Evolutionary conservation across 1,140 invertebrate species (phyloP).

Genomic region (Patella vulgata): DNA sequence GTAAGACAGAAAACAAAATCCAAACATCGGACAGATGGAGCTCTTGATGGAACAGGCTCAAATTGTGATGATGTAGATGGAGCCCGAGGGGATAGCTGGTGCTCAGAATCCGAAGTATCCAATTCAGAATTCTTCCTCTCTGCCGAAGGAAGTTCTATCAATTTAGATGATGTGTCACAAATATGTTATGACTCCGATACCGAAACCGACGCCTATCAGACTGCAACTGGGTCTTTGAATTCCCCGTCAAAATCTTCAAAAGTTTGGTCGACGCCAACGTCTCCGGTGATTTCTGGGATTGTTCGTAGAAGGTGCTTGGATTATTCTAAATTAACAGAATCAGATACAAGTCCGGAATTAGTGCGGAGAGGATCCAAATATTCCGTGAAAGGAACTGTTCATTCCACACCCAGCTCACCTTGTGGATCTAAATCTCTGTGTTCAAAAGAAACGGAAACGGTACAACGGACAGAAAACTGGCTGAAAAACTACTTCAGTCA

Average conservation of each 20-base stretch:
- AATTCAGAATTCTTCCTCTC: slow-evolving; percentile 4
- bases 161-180: neutral
- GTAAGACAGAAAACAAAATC: slow-evolving; percentile 27
- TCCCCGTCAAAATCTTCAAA: neutral
- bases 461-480: slow-evolving; percentile 16
- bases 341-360: neutral
- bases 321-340: slow-evolving; percentile 23
- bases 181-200: slow-evolving; percentile 1
- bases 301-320: slow-evolving; percentile 33
- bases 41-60: slow-evolving; percentile 7
- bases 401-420: slow-evolving; percentile 7
- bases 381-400: slow-evolving; percentile 6
- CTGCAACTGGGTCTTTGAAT: slow-evolving; percentile 4
- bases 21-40: slow-evolving; percentile 8
- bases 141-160: neutral
- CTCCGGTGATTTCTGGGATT: slow-evolving; percentile 33
- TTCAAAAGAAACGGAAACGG: slow-evolving; percentile 2
- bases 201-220: slow-evolving; percentile 13
- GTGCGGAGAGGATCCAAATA: neutral
- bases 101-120: slow-evolving; percentile 1
- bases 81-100: neutral
- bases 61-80: slow-evolving; percentile 17
- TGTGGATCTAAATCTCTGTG: slow-evolving; percentile 4
- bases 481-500: slow-evolving; percentile 27
- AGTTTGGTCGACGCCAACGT: slow-evolving; percentile 27